Evolutionary conservation across 2,797 vertebrate genomes (phyloP), one percentile per base, ranked within the genome.

Genomic region (Anguilla megastoma): DNA sequence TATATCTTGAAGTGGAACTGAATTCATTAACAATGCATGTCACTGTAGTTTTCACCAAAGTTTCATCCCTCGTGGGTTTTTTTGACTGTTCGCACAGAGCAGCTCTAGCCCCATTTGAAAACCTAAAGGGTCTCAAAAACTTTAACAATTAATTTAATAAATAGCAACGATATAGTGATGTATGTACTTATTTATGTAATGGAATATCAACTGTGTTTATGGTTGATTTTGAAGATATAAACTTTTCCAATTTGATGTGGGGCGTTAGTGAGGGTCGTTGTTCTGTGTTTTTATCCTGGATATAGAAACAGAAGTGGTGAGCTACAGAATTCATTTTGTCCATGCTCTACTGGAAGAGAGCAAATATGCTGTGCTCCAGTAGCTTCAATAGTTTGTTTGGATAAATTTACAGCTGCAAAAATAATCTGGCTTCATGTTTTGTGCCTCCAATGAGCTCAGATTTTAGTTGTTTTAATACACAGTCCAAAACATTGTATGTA

Each of bases 381-480:
- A 86, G 69, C 79, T 74, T 79, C 86, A 79, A 86, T 79, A 86
- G 86, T 86, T 86, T 86, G 86, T 74, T 54, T 30, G 86, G 74
- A 74, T 24, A 58, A 56, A 45, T 79, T 48, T 86, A 71, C 12
- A 45, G 74, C 86, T 79, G 76, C 86, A 86, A 86, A 52, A 86
- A 24, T 76, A 86, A 86, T 86, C 69, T 86, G 1, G 45, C 45
- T 79, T 86, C 18, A 41, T 87, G n/a, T 60, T 30, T 36, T 80
- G 30, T 87, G 54, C 36, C n/a, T 3, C 5, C 50, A 24, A 45
- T 41, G 18, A n/a, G 16, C 24, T 82, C 41, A 24, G 5, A 6
- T 24, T 48, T 82, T 9, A 9, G 9, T 82, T 45, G 14, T 6
- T 82, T 24, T 24, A 82, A 50, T 50, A 50, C 79, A 48, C 21